phyloP scores from a whole-genome alignment of 1,140 invertebrate species.

The Drosophila funebris region DNA sequence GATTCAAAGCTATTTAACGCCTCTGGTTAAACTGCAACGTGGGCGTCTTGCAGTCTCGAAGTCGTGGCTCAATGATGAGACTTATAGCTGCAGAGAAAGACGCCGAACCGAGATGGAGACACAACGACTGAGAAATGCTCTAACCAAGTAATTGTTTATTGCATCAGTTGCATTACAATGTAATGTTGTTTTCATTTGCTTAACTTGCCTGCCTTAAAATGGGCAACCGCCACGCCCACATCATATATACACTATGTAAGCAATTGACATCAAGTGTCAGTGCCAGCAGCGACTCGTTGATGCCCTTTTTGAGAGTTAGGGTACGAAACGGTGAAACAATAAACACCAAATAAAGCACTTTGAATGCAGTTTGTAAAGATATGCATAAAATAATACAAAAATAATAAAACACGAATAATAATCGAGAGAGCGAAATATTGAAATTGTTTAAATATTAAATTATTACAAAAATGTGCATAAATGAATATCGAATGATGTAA shows the following conservation, averaged over 20 bases:
- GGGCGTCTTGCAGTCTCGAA: no score
- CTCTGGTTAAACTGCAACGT: slow-evolving; percentile 28
- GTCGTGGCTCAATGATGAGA: slow-evolving; percentile 14
- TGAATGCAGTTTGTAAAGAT: slow-evolving; percentile 55
- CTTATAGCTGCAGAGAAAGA: neutral
- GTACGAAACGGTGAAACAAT: slow-evolving; percentile 70
- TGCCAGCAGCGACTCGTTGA: neutral
- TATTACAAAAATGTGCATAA: slow-evolving; percentile 78
- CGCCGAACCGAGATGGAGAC: neutral
- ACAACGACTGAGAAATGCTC: slow-evolving; percentile 9
- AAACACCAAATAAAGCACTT: slow-evolving; percentile 77
- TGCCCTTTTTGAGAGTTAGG: slow-evolving; percentile 60
- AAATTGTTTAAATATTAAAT: slow-evolving; percentile 80
- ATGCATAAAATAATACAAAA: slow-evolving; percentile 54
- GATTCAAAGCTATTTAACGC: slow-evolving; percentile 31
- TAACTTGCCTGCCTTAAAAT: slow-evolving; percentile 7
- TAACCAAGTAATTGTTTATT: neutral
- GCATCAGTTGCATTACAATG: neutral
- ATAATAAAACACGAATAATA: slow-evolving; percentile 26
- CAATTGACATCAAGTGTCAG: slow-evolving; percentile 28
- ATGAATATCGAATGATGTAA: slow-evolving; percentile 75
- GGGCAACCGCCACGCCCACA: slow-evolving; percentile 27
- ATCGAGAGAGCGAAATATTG: slow-evolving; percentile 43
- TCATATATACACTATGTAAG: slow-evolving; percentile 6
- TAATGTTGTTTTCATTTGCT: neutral